A percentile compares a stretch with the other conserved stretches of the same genome.
Evolutionary conservation across 64 coral and sea anemone genomes (phyloP).

Genomic region (Pocillopora verrucosa): DNA sequence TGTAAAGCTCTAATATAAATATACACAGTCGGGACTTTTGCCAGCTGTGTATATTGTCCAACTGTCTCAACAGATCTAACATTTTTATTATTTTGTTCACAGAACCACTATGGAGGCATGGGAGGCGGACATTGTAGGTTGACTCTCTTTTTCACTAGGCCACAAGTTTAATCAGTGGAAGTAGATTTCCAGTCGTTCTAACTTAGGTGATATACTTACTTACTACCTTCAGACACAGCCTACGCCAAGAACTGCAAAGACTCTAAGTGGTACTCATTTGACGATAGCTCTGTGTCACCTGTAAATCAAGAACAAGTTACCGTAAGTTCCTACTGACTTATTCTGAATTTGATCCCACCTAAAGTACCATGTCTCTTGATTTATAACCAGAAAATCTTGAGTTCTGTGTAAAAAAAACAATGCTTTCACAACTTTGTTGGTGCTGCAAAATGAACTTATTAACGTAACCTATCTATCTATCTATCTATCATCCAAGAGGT

Average conservation of each 20-base stretch:
- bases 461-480: too few species aligned
- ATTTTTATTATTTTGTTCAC: slow-evolving; percentile 25
- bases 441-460: too few species aligned
- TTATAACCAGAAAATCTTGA: too few species aligned
- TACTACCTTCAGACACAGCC: slow-evolving; percentile 77
- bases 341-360: neutral
- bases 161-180: neutral
- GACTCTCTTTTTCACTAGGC: neutral
- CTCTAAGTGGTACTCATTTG: slow-evolving; percentile 90
- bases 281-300: slow-evolving; percentile 91
- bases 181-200: neutral
- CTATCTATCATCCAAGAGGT: too few species aligned
- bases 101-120: slow-evolving; percentile 98
- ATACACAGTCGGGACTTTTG: too few species aligned
- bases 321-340: slow-evolving; percentile 41
- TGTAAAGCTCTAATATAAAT: too few species aligned
- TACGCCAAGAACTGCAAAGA: slow-evolving; percentile 82
- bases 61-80: neutral
- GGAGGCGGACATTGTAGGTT: slow-evolving; percentile 97
- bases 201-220: neutral
- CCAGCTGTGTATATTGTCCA: too few species aligned
- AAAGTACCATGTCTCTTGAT: neutral
- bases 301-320: slow-evolving; percentile 68
- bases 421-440: too few species aligned
- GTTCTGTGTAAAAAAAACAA: too few species aligned